Conservation (phyloP, 2,797 vertebrate genomes). For the Vultur gryphus region DNA sequence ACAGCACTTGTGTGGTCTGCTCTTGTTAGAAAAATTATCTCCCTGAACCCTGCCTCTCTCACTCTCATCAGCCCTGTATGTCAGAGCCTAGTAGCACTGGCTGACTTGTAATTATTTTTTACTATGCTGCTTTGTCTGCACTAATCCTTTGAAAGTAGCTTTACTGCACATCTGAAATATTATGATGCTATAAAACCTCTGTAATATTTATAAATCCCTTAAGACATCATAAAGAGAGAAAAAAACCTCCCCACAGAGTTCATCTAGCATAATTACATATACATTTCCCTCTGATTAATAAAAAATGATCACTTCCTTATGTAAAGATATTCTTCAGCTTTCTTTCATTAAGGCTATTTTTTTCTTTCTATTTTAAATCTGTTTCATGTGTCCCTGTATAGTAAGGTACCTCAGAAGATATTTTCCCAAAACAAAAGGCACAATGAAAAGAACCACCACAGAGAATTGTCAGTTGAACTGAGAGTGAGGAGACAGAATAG, state of each 20-base stretch:
- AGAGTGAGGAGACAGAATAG: not conserved
- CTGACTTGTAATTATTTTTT: constrained; percentile 79
- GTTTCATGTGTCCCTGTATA: constrained; percentile 51
- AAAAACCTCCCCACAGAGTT: constrained; percentile 75
- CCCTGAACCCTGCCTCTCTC: constrained; percentile 37
- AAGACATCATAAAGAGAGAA: constrained; percentile 77
- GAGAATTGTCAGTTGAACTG: not conserved
- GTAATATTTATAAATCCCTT: constrained; percentile 83
- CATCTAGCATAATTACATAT: constrained; percentile 80
- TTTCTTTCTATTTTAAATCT: constrained; percentile 54
- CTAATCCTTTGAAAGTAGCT: constrained; percentile 81
- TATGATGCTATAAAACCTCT: constrained; percentile 76
- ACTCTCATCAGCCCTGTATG: constrained; percentile 48
- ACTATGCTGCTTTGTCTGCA: constrained; percentile 75
- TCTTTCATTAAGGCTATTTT: constrained; percentile 65
- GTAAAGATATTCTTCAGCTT: constrained; percentile 66
- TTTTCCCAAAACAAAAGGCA: constrained; percentile 52
- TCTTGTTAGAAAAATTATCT: constrained; percentile 48
- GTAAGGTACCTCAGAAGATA: constrained; percentile 46
- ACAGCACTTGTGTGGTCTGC: constrained; percentile 74
- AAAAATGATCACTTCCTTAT: constrained; percentile 78
- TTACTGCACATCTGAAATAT: constrained; percentile 74
- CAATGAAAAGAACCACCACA: not conserved
- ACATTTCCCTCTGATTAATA: constrained; percentile 81
- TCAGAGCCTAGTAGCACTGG: constrained; percentile 62